These are phyloP conservation scores for Uria aalge DNA, from an alignment of 2,113 vertebrate species.

Conservation along the genomic window DNA sequence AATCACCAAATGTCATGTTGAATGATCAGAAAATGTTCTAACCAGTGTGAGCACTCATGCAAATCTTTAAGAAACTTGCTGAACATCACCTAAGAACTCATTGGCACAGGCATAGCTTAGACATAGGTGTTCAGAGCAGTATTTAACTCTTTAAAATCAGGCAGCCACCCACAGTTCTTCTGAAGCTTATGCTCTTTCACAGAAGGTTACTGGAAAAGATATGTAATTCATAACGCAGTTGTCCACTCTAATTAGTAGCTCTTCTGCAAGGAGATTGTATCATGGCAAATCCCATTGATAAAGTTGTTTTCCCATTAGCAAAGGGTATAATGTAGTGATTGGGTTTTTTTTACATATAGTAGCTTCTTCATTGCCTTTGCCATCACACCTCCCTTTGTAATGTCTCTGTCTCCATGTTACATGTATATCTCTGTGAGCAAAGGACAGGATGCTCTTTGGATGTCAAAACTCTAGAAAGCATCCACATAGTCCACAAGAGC, in stretches of 20 bases:
- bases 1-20: background rate
- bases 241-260: background rate
- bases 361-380: background rate
- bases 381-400: background rate
- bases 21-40: background rate
- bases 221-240: background rate
- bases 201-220: background rate
- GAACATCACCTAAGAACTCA: background rate
- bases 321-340: background rate
- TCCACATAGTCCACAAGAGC: background rate
- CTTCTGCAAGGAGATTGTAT: background rate
- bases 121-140: background rate
- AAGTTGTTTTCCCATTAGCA: background rate
- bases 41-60: background rate
- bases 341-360: fast-evolving
- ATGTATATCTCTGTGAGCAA: background rate
- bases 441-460: background rate
- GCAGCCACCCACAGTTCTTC: background rate
- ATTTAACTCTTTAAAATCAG: background rate
- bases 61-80: background rate
- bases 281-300: background rate
- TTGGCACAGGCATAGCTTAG: background rate
- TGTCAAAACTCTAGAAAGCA: background rate
- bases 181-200: background rate
- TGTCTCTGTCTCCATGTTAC: background rate